Evolutionary conservation across 2,797 vertebrate species (phyloP), one percentile per base, ranked within the genome.

Genomic region (Decapterus maruadsi): DNA sequence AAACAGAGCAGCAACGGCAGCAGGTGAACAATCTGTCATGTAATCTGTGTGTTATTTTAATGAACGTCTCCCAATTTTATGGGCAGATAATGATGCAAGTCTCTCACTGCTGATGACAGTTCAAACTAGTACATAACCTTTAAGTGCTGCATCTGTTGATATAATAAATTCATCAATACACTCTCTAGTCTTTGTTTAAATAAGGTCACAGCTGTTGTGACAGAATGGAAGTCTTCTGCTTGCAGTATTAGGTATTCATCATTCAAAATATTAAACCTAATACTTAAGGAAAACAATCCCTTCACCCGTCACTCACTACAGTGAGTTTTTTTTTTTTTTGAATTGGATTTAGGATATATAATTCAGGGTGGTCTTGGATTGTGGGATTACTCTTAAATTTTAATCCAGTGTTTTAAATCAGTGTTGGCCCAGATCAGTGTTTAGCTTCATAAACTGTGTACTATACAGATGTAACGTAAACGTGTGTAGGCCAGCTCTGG

Each of bases 361-460:
- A 46, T 64, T 48, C 14, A 60, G 66, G 60, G 43, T 40, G 20
- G 0, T 16, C 43, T 43, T 0, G 4, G 17, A 63, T 43, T 65
- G 55, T 34, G 13, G 53, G 60, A 78, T 65, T 57, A 43, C 2
- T 26, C 4, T 48, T 8, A 16, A 72, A 38, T 4, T 50, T 19
- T 51, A 61, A 63, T 79, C 29, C n/a, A 36, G 22, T 56, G 62
- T 68, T 82, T 77, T 70, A 53, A 68, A 71, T 60, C 50, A 38
- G 55, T 16, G 26, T 42, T 66, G n/a, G 8, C 29, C 54, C 56
- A 22, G 42, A 70, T 72, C 13, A 19, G 38, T 69, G 58, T 68
- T 50, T 43, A 38, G 17, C 12, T 55, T 58, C 68, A 45, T 60
- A 51, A 16, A 43, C 20, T 61, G 53, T 71, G 31, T 46, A 9